Evolutionary conservation across 64 coral and sea anemone genomes (phyloP).

Genomic region (Montipora capricornis): DNA sequence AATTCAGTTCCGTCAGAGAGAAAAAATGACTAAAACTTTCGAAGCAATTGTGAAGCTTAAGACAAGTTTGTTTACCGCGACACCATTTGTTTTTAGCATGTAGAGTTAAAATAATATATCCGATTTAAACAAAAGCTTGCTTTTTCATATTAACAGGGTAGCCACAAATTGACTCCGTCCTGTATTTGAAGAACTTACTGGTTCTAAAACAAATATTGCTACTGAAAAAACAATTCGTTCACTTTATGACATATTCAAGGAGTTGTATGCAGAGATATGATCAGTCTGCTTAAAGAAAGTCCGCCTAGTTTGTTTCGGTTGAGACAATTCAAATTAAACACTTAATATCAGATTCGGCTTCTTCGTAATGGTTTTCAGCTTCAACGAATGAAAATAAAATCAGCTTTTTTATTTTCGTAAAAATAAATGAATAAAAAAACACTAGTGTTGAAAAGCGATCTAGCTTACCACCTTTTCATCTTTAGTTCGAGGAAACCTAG

Average conservation of each 20-base stretch:
- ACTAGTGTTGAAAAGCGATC: background rate
- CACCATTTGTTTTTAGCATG: too few species aligned
- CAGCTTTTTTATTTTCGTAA: background rate
- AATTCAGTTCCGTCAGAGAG: too few species aligned
- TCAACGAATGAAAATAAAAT: background rate
- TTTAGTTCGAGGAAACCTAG: too few species aligned
- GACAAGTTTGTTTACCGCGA: too few species aligned
- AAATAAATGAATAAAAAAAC: too few species aligned
- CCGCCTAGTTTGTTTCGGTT: background rate
- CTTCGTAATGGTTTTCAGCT: background rate
- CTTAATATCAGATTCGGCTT: background rate
- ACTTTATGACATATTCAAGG: background rate
- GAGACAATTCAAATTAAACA: background rate
- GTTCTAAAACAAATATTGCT: slow-evolving; percentile 5
- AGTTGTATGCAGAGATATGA: background rate
- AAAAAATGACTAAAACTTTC: too few species aligned
- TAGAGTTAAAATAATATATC: too few species aligned
- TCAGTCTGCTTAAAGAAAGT: background rate
- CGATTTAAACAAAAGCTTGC: background rate
- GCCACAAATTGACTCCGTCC: background rate
- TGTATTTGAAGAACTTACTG: slow-evolving; percentile 1
- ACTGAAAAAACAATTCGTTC: background rate
- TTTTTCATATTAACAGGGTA: background rate
- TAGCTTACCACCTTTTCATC: too few species aligned
- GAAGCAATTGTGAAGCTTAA: too few species aligned